Conservation (phyloP, 2,797 vertebrate genomes). For the Meriones psammophilus region DNA sequence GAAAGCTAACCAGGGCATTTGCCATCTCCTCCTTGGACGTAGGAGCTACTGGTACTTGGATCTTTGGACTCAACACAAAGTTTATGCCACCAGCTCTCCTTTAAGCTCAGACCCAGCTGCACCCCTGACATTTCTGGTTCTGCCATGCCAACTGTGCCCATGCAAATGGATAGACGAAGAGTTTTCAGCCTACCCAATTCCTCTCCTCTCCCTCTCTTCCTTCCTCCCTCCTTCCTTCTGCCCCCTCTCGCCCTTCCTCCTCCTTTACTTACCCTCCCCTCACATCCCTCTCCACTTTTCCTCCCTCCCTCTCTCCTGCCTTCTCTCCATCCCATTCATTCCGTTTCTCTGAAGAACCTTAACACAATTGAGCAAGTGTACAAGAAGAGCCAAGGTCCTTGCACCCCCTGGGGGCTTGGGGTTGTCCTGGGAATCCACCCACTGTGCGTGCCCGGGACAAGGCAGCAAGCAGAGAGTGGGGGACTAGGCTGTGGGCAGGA, state of each 20-base stretch:
- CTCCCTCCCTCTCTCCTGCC: background rate
- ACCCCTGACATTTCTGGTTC: background rate
- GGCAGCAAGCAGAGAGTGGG: too few species aligned
- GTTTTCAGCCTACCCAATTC: background rate
- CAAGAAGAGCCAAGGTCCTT: background rate
- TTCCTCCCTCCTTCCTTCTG: background rate
- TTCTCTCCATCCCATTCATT: background rate
- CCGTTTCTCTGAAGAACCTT: background rate
- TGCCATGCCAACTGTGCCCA: background rate
- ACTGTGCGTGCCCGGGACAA: rapidly evolving
- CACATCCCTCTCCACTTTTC: background rate
- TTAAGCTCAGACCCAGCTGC: background rate
- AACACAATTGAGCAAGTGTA: rapidly evolving
- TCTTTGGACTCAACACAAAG: background rate
- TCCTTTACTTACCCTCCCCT: too few species aligned
- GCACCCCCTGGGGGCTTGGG: background rate
- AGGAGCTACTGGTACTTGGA: background rate
- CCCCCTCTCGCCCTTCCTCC: background rate
- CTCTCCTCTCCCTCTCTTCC: background rate
- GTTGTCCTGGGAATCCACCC: background rate
- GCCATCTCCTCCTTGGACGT: background rate
- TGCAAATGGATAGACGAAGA: background rate
- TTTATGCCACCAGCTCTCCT: background rate
- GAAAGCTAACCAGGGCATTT: background rate
- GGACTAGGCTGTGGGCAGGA: too few species aligned